phyloP scores from a whole-genome alignment of 2,888 invertebrate genomes.

The Euplexia lucipara region DNA sequence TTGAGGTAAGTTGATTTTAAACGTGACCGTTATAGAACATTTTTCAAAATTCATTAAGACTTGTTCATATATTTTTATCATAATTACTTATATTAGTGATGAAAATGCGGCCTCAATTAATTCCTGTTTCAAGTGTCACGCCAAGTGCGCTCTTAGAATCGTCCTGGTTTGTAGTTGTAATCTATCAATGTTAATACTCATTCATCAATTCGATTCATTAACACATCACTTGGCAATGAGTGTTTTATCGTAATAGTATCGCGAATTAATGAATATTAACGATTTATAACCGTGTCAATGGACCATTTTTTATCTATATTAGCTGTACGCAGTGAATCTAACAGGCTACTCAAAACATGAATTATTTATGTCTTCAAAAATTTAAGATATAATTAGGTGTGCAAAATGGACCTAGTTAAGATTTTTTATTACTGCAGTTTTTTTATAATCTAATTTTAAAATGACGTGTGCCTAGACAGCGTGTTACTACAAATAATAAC shows the following conservation, averaged over 20 bases:
- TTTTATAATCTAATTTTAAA: conserved; percentile 52
- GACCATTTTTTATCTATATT: conserved; percentile 27
- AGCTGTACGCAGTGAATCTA: conserved; percentile 16
- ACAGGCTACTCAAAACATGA: conserved; percentile 36
- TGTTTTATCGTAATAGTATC: conserved; percentile 20
- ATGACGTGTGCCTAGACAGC: conserved; percentile 48
- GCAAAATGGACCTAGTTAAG: conserved; percentile 41
- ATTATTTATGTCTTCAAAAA: conserved; percentile 48
- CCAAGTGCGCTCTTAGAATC: conserved; percentile 42
- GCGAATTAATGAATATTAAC: conserved; percentile 52
- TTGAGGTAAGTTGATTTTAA: conserved; percentile 74
- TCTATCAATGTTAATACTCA: conserved; percentile 42
- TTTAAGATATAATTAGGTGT: conserved; percentile 43
- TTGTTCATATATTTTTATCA: conserved; percentile 45
- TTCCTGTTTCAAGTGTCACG: conserved; percentile 66
- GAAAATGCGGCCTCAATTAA: conserved; percentile 67
- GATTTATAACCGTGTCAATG: conserved; percentile 43
- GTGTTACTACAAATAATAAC: conserved; percentile 55
- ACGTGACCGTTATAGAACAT: conserved; percentile 46
- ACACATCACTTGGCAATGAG: conserved; percentile 32
- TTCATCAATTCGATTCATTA: conserved; percentile 43
- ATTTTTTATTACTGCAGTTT: conserved; percentile 49
- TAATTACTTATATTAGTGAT: conserved; percentile 55
- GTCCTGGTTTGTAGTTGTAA: conserved; percentile 61
- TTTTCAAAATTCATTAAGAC: conserved; percentile 38